Evolutionary conservation across 1,140 invertebrate genomes (phyloP).

Genomic region (Drosophila nigromelanica): DNA sequence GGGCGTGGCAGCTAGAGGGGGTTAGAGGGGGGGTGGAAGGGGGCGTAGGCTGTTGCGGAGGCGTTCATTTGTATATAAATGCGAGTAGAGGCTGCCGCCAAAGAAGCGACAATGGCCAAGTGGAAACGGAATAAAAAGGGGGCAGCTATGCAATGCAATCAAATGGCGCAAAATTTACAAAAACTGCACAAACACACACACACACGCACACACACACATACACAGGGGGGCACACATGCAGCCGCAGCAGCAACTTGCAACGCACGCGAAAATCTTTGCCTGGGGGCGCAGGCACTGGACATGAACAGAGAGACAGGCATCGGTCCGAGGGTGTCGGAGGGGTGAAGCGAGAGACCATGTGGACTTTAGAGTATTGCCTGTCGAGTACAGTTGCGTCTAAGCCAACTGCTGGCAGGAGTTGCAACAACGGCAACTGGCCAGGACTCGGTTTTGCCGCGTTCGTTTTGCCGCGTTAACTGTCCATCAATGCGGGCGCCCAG

Average conservation of each 20-base stretch:
- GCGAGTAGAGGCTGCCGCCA: slow-evolving; percentile 42
- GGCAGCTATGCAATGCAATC: slow-evolving; percentile 68
- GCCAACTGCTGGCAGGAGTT: slow-evolving; percentile 50
- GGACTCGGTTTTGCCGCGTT: slow-evolving; percentile 67
- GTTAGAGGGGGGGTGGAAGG: neutral
- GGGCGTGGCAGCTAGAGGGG: slow-evolving; percentile 50
- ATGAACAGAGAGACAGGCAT: slow-evolving; percentile 23
- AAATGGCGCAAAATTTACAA: slow-evolving; percentile 82
- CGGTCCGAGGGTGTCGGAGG: too few relatives aligned
- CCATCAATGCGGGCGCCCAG: slow-evolving; percentile 72
- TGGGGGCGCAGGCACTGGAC: slow-evolving; percentile 48
- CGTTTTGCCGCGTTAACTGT: slow-evolving; percentile 82
- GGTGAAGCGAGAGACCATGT: neutral
- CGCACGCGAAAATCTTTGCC: slow-evolving; percentile 79
- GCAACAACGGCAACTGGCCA: slow-evolving; percentile 2
- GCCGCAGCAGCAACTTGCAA: slow-evolving; percentile 62
- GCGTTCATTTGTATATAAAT: slow-evolving; percentile 82
- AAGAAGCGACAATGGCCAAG: slow-evolving; percentile 78
- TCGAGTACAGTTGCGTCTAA: slow-evolving; percentile 78
- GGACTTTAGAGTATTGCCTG: slow-evolving; percentile 32
- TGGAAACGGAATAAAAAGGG: slow-evolving; percentile 35
- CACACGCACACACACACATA: slow-evolving; percentile 20
- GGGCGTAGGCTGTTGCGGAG: slow-evolving; percentile 45
- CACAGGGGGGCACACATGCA: slow-evolving; percentile 25
- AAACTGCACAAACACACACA: slow-evolving; percentile 60